Evolutionary conservation across 2,888 invertebrate genomes (phyloP).

Genomic region (Ophion slaviceki): DNA sequence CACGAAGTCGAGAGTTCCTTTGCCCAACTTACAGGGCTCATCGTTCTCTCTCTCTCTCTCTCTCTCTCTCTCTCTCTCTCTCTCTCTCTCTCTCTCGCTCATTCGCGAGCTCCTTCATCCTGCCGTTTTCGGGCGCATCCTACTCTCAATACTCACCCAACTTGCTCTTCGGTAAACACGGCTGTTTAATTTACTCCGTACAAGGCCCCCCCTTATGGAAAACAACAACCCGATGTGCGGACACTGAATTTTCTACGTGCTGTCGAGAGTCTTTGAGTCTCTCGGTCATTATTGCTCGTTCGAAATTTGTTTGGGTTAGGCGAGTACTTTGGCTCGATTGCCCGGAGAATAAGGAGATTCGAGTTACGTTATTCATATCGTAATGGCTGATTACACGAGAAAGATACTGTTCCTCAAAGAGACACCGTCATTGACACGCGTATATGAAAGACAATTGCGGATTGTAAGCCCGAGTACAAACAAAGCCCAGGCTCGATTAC

Average conservation of each 20-base stretch:
- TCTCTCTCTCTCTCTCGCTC: conserved; percentile 13
- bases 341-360: too few species aligned
- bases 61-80: neutral
- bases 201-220: conserved; percentile 49
- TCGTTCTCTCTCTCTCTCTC: conserved; percentile 32
- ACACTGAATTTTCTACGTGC: too few species aligned
- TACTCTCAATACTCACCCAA: conserved; percentile 51
- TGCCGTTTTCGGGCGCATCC: conserved; percentile 48
- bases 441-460: neutral
- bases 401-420: too few species aligned
- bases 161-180: conserved; percentile 66
- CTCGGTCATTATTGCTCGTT: too few species aligned
- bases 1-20: conserved; percentile 69
- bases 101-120: conserved; percentile 17
- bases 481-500: neutral
- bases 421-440: neutral
- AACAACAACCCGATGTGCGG: too few species aligned
- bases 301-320: too few species aligned
- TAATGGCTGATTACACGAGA: neutral
- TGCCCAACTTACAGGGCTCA: conserved; percentile 54
- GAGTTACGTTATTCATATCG: neutral
- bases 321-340: too few species aligned
- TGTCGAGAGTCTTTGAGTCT: too few species aligned
- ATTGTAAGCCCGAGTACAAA: neutral
- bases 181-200: conserved; percentile 67